Base-by-base conservation (phyloP, 2,797 vertebrate genomes). In the Tolypeutes matacus region DNA sequence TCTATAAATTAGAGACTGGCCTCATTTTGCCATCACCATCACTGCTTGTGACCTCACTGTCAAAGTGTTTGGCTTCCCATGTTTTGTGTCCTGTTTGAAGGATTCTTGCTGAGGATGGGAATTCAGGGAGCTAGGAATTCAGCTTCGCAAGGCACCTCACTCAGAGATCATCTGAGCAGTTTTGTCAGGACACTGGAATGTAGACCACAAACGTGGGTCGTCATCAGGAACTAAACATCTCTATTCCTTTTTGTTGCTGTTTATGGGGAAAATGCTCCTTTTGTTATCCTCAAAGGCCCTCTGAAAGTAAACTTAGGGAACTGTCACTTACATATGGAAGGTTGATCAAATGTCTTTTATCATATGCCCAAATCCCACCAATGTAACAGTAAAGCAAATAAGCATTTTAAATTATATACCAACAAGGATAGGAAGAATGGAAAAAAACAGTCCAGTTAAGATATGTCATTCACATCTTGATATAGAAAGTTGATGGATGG, bases 391-490 rank as follows among this genome's bases (percentile, higher is more conserved):
- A 60, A 58, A 92, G 39, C 39, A n/a, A 78, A 69, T 76, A 21
- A 46, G 46, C 67, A 75, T 1, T 2, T 56, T 46, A 70, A 81
- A 23, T 56, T 58, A 39, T 72, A 58, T 31, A 31, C 11, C 36
- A 93, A 65, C 20, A 51, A 82, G 46, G 31, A 2, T 5, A 82
- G 15, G 77, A 89, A 64, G 1, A 49, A 81, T 56, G 9, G 15
- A 70, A 76, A 56, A 56, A 53, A 17, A 39, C 23, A 92, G 15
- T 4, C 17, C 9, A 65, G 13, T 60, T 73, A 31, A 67, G n/a
- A 90, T 86, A 82, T 70, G n/a, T 34, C 69, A 65, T 77, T 77
- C 11, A 20, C 21, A 82, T 72, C 77, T 64, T 62, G 65, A 90
- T 3, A 27, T 6, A 9, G 10, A 64, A 72, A 86, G 29, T 49